Base-by-base conservation (phyloP, 2,113 vertebrate genomes). In the Noturus placidus region DNA sequence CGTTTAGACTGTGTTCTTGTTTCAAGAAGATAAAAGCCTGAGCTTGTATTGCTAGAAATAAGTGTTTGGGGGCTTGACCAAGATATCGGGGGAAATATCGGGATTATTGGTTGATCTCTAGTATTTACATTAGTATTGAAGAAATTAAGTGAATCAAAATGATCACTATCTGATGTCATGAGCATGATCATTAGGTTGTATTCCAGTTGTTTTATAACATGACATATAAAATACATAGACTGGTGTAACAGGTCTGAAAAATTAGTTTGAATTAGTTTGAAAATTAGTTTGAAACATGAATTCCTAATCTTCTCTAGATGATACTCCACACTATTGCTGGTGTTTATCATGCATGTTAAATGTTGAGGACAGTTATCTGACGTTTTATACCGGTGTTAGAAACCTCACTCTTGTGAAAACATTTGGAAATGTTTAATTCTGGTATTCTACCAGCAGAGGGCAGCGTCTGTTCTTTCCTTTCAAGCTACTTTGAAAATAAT, bases 371-470 rank as follows among this genome's bases (percentile, higher is more conserved):
- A 27, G 3, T 69, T 33, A 69, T 33, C 10, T 30, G 65, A 67
- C 15, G 8, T 69, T 72, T 38, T 33, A 69, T 69, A 33, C 30
- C 67, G 8, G 17, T 13, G n/a, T 5, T 11, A 76, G 27, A 10
- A 76, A 4, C 25, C 42, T 76, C 38, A 22, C 35, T 27, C 20
- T 46, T 74, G 67, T 35, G 67, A 70, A 70, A 35, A 52, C 7
- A 1, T 25, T 50, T 27, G 11, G 10, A 50, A 50, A 27, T n/a
- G 42, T 10, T 46, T 70, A 25, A 25, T 65, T 30, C 38, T 38
- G 30, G 54, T 70, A n/a, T 72, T 63, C 35, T 20, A 54, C 87
- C 91, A 87, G 77, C 83, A 81, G 88, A 78, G 87, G 89, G 84
- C 87, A 87, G 72, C 85, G 35, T 69, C 3, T 61, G 74, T 22